Evolutionary conservation across 2,797 vertebrate genomes (phyloP), one percentile per base, ranked within the genome.

Genomic region (Chromis chromis): DNA sequence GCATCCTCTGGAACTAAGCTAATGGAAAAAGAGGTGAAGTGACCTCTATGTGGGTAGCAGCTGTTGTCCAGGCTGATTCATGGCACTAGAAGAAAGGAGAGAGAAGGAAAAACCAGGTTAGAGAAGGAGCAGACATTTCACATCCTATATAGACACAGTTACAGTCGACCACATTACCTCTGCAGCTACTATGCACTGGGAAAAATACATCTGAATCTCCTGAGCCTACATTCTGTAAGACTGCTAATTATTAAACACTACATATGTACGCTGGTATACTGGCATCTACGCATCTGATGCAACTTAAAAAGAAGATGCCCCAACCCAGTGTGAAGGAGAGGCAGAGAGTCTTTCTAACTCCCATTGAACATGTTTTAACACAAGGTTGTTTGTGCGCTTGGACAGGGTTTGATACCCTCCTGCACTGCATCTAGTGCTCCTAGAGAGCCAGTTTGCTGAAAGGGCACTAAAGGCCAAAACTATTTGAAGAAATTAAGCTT

Each of bases 1-100:
- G 96, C 97, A 99, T 99, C 95, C 96, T 98, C 95, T 94, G 95
- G 77, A 88, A 84, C 87, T 82, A 77, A 79, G 86, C 65, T 33
- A 74, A 74, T 44, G 63, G 88, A 90, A 91, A 86, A 86, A 94
- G 87, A 88, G 83, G 92, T 84, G 71, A 80, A 19, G 70, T 81
- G 89, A 94, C 86, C 95, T 95, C 96, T 98, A 96, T 92, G 94
- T 94, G 1, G 93, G 93, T 77, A 96, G 95, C 90, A 93, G 89
- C 85, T 93, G 92, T 78, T 95, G 93, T 90, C 93, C 88, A 65
- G 94, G 89, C 76, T 88, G 91, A 93, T 93, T 94, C 97, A 99
- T 99, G 95, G 94, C 95, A 95, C 82, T 96, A 70, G 55, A 53
- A 52, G 40, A 50, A 31, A 71, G 40, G 36, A 2, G 6, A 69